Conservation (phyloP, 2,888 invertebrate species). For the Nomada flava region DNA sequence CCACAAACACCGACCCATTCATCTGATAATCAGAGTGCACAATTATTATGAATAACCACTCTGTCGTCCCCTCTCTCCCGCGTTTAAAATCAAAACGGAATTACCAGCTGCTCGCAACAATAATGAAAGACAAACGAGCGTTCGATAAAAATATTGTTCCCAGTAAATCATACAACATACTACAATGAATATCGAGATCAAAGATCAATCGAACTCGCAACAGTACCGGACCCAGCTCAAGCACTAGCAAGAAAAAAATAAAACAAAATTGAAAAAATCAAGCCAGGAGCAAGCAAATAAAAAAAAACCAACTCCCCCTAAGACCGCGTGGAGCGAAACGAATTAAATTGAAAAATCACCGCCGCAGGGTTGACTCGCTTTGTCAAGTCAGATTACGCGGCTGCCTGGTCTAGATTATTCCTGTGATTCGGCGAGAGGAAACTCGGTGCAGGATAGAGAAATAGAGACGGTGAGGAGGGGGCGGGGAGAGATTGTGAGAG, state of each 20-base stretch:
- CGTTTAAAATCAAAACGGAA: too few relatives aligned
- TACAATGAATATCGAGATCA: too few relatives aligned
- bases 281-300: not conserved
- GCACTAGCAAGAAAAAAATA: not conserved
- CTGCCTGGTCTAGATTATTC: slow-evolving; percentile 38
- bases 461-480: not conserved
- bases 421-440: slow-evolving; percentile 26
- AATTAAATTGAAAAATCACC: slow-evolving; percentile 63
- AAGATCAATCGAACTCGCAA: too few relatives aligned
- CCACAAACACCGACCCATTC: too few relatives aligned
- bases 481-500: not conserved
- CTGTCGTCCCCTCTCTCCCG: too few relatives aligned
- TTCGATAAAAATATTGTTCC: too few relatives aligned
- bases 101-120: too few relatives aligned
- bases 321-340: slow-evolving; percentile 11
- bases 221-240: not conserved
- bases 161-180: too few relatives aligned
- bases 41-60: too few relatives aligned
- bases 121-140: too few relatives aligned
- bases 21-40: too few relatives aligned
- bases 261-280: not conserved
- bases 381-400: slow-evolving; percentile 60
- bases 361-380: slow-evolving; percentile 33
- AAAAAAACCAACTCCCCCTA: slow-evolving; percentile 1
- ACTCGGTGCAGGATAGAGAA: not conserved